Base-by-base conservation (phyloP, 30 jellyfish, hydroid and myxozoan species). In the Rhopilema esculentum region DNA sequence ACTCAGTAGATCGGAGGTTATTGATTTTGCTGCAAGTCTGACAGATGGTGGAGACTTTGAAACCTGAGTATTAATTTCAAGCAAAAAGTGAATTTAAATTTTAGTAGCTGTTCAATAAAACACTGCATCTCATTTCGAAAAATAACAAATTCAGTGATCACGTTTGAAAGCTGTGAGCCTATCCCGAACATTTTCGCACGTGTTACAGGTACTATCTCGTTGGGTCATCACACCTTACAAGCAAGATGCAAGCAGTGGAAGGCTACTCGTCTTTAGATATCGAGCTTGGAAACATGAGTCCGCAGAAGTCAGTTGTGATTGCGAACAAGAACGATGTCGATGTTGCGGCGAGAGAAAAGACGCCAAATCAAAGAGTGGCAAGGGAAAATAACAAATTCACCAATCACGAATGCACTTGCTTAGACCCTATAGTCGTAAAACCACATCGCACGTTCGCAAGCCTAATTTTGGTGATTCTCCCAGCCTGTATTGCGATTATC, bases 381-480 rank as follows among this genome's bases (percentile, higher is more conserved):
- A 40, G 57, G 57, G 57, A 40, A n/a, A n/a, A n/a, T n/a, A n/a
- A n/a, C n/a, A n/a, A n/a, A n/a, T n/a, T n/a, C n/a, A n/a, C n/a
- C n/a, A n/a, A n/a, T n/a, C n/a, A n/a, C n/a, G n/a, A n/a, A 40
- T 40, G 57, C 23, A 0, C 25, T 18, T 33, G 49, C 25, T 29
- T 23, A 12, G 82, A 71, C 49, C 29, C 30, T 8, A 17, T 19
- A 19, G 7, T 63, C 16, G 26, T 9, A 1, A 71, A 66, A 18
- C 74, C 88, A 25, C 64, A 75, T 51, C 88, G 66, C 65, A 75
- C 75, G 21, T 21, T 84, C 21, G 93, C 77, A n/a, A 84, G 75
- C 72, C 65, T 61, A 8, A 9, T 85, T 19, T 26, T 85, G 27
- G n/a, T 85, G 0, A 18, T 66, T 12, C 69, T 85, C 61, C 94